A percentile compares a stretch with the other conserved stretches of the same genome.
Conservation (phyloP, 1,140 invertebrate species). For the Planococcus citri region DNA sequence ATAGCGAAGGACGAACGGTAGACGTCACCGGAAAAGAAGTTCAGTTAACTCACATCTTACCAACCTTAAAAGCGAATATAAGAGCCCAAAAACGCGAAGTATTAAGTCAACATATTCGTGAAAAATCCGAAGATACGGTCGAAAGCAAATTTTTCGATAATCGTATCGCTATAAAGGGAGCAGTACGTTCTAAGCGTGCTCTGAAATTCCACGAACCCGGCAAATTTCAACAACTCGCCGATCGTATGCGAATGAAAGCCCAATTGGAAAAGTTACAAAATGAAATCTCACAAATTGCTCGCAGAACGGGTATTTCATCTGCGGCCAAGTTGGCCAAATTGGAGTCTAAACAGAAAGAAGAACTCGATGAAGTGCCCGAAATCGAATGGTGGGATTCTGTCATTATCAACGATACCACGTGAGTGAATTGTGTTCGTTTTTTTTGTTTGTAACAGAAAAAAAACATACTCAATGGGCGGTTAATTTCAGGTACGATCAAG, state of each 20-base stretch:
- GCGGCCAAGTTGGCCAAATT: conserved; percentile 91
- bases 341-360: conserved; percentile 64
- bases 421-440: conserved; percentile 34
- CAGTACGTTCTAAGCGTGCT: conserved; percentile 49
- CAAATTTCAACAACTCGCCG: conserved; percentile 82
- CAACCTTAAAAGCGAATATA: conserved; percentile 83
- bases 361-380: conserved; percentile 73
- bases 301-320: conserved; percentile 95
- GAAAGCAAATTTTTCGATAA: conserved; percentile 63
- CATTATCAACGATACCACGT: conserved; percentile 51
- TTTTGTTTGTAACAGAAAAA: background rate
- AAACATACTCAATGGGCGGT: background rate
- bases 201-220: conserved; percentile 92
- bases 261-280: conserved; percentile 88
- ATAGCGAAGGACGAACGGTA: conserved; percentile 81
- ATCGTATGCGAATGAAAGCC: conserved; percentile 81
- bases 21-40: conserved; percentile 83
- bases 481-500: conserved; percentile 28
- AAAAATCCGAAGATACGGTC: conserved; percentile 38
- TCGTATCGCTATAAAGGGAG: conserved; percentile 55
- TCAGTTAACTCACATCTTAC: conserved; percentile 75
- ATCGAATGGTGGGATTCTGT: conserved; percentile 99
- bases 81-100: conserved; percentile 82
- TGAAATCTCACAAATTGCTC: conserved; percentile 93
- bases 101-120: conserved; percentile 60